Conservation (phyloP, 2,113 vertebrate species). For the Corydoras maculifer region DNA sequence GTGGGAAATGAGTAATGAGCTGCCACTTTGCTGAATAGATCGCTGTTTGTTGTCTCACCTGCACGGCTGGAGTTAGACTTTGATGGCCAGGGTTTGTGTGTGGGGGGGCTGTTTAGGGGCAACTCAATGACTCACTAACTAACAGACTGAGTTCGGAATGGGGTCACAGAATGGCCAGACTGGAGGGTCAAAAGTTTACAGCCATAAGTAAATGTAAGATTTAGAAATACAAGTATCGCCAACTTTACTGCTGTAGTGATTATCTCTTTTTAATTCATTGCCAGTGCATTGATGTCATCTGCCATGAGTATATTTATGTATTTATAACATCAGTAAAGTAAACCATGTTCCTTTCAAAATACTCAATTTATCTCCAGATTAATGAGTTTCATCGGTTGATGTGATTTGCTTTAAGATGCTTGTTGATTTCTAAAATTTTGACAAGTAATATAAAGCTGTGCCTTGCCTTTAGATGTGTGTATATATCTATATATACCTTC, state of each 20-base stretch:
- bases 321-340: too few relatives aligned
- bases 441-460: too few relatives aligned
- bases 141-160: constrained; percentile 23
- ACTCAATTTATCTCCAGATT: too few relatives aligned
- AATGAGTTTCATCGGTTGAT: too few relatives aligned
- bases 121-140: constrained; percentile 23
- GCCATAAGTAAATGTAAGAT: background rate
- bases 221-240: background rate
- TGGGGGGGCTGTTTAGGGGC: constrained; percentile 6
- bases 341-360: too few relatives aligned
- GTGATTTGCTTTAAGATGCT: too few relatives aligned
- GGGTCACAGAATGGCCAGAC: constrained; percentile 25
- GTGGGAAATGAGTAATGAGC: constrained; percentile 8
- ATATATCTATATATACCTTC: too few relatives aligned
- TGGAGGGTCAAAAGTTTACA: constrained; percentile 33
- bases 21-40: constrained; percentile 28
- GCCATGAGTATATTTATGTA: too few relatives aligned
- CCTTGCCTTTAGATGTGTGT: too few relatives aligned
- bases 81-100: constrained; percentile 28
- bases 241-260: background rate
- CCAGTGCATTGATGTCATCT: too few relatives aligned
- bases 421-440: too few relatives aligned
- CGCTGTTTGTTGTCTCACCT: constrained; percentile 33
- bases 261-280: too few relatives aligned
- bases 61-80: constrained; percentile 25